These are phyloP conservation scores for Tipula helvola DNA, from an alignment of 2,888 invertebrate genomes.

Conservation along the genomic window DNA sequence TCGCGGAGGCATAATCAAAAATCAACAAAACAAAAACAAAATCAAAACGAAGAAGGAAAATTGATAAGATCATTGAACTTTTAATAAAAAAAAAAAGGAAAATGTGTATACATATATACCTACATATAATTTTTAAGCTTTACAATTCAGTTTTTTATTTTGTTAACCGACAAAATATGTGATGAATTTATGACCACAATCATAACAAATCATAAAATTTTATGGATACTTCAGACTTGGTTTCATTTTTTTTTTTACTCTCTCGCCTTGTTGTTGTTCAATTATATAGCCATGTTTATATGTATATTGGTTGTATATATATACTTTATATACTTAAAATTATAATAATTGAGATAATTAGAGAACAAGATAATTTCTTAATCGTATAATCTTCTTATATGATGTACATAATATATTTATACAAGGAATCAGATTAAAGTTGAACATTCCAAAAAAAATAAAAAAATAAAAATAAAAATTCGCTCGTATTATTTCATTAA, in stretches of 20 bases:
- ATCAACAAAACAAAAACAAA: not conserved
- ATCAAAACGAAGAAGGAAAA: not conserved
- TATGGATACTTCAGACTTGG: not conserved
- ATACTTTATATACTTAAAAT: not conserved
- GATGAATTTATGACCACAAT: slow-evolving; percentile 4
- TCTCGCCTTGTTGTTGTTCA: not conserved
- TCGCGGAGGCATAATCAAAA: not conserved
- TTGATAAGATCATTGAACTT: not conserved
- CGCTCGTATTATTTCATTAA: too few relatives aligned
- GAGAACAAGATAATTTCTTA: not conserved
- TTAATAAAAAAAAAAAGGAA: not conserved
- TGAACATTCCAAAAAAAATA: not conserved
- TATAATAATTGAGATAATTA: not conserved
- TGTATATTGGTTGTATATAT: not conserved
- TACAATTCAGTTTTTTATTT: not conserved
- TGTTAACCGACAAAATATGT: not conserved
- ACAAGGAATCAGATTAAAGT: not conserved
- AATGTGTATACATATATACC: not conserved
- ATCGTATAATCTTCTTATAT: not conserved
- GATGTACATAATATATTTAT: not conserved
- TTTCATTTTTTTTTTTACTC: not conserved
- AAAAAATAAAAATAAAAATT: too few relatives aligned
- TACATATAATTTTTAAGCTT: not conserved
- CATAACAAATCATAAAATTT: slow-evolving; percentile 4
- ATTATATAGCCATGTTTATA: not conserved